Evolutionary conservation across 1,140 invertebrate species (phyloP), one percentile per base, ranked within the genome.

Genomic region (Heliothis subflexa): DNA sequence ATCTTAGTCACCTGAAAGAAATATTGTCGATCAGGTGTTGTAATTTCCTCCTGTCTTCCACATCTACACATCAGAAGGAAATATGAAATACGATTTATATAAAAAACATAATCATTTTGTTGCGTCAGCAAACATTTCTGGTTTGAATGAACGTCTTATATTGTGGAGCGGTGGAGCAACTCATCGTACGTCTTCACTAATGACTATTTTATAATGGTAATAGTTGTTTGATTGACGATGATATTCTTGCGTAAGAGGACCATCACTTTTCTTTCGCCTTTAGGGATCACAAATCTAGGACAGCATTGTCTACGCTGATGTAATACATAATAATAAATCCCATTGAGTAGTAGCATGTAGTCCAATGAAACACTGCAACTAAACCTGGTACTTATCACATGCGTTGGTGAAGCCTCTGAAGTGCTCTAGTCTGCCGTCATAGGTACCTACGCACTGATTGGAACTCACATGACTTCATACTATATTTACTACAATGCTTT

Each of bases 331-430:
- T 47, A 47, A 64, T 62, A 54, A 75, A 64, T 54, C 47, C 47
- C 59, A 75, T 75, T 75, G 73, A 75, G 21, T 61, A 64, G 45
- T 45, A 40, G 49, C n/a, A 2, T 21, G 50, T 55, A 47, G 50
- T 47, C 18, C 21, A 70, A 61, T 21, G 75, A 68, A 70, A 55
- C 50, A 79, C 64, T 76, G 74, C 61, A 62, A 47, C 28, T 62
- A 66, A 70, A 45, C 57, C 71, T 73, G 68, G 66, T 80, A 75
- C 16, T 52, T n/a, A 54, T 85, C 82, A 83, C 85, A 83, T 88
- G 81, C 70, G 57, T 59, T 45, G 16, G 45, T n/a, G 83, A 86
- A 88, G 78, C 85, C 86, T 72, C 25, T 57, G 28, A 81, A 84
- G 71, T 81, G 83, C 73, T 68, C 28, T 49, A 52, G 74, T 76